Conservation (phyloP, 2,888 invertebrate species). For the Stenichneumon culpator region DNA sequence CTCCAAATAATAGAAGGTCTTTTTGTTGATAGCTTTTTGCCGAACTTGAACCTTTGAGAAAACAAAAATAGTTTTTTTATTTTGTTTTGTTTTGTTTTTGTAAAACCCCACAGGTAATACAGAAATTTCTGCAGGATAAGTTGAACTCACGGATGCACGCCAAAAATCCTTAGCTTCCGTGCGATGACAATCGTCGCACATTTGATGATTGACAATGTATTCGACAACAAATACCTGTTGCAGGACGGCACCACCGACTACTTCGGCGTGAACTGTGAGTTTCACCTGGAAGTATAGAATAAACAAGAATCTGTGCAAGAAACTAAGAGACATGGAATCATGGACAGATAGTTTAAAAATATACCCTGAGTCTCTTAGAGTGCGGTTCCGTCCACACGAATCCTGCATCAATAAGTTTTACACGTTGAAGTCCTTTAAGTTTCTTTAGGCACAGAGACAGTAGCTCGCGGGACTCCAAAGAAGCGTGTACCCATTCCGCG, state of each 20-base stretch:
- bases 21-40: conserved; percentile 96
- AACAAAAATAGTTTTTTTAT: not conserved
- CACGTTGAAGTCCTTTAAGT: conserved; percentile 94
- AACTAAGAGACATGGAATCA: too few relatives aligned
- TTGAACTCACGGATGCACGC: conserved; percentile 90
- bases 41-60: conserved; percentile 91
- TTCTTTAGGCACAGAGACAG: conserved; percentile 96
- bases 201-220: conserved; percentile 95
- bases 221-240: conserved; percentile 99
- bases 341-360: not conserved
- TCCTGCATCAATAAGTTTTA: conserved; percentile 97
- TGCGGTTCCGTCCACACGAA: conserved; percentile 99
- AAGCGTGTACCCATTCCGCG: conserved; percentile 93
- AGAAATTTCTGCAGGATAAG: not conserved
- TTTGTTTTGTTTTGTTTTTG: too few relatives aligned
- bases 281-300: conserved; percentile 87
- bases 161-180: conserved; percentile 99
- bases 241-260: conserved; percentile 94
- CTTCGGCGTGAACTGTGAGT: conserved; percentile 97
- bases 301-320: too few relatives aligned
- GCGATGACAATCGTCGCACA: conserved; percentile 99
- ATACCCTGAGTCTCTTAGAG: conserved; percentile 97
- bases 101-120: not conserved
- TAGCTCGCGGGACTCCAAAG: conserved; percentile 96
- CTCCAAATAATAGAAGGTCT: conserved; percentile 98